Conservation (phyloP, 2,113 vertebrate species). For the Indicator maculatus region DNA sequence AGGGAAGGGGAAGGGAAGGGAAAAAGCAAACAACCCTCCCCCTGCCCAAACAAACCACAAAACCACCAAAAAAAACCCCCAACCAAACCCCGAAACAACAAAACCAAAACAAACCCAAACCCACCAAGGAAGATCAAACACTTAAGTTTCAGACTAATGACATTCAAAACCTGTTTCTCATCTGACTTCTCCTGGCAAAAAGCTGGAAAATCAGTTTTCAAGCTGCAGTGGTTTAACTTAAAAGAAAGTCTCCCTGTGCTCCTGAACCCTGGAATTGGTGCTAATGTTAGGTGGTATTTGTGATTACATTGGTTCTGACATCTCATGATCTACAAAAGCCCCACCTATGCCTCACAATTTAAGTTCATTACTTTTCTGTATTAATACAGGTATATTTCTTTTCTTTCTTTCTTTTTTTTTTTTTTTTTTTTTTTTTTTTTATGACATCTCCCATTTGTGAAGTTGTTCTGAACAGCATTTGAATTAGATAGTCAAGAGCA, state of each 20-base stretch:
- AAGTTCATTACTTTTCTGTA: conserved; percentile 48
- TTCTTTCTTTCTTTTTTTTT: too few species aligned
- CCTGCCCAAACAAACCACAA: too few species aligned
- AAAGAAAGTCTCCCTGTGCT: neutral
- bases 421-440: too few species aligned
- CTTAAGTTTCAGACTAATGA: neutral
- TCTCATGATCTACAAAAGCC: neutral
- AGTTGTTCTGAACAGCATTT: conserved; percentile 54
- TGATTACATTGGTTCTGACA: neutral
- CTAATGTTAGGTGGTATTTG: neutral
- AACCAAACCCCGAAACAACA: too few species aligned
- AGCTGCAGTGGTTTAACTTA: neutral
- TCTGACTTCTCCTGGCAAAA: conserved; percentile 12
- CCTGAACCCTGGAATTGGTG: neutral
- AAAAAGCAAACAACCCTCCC: too few species aligned
- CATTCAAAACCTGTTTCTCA: neutral
- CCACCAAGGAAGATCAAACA: neutral
- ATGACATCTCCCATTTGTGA: too few species aligned
- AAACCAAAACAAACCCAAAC: too few species aligned
- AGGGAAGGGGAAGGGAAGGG: neutral
- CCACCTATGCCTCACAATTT: conserved; percentile 6
- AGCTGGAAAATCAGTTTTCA: neutral
- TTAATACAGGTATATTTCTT: conserved; percentile 11
- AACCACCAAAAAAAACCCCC: neutral
- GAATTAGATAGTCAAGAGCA: conserved; percentile 29